phyloP scores from a whole-genome alignment of 2,888 invertebrate species.

The Heliconius hortense region DNA sequence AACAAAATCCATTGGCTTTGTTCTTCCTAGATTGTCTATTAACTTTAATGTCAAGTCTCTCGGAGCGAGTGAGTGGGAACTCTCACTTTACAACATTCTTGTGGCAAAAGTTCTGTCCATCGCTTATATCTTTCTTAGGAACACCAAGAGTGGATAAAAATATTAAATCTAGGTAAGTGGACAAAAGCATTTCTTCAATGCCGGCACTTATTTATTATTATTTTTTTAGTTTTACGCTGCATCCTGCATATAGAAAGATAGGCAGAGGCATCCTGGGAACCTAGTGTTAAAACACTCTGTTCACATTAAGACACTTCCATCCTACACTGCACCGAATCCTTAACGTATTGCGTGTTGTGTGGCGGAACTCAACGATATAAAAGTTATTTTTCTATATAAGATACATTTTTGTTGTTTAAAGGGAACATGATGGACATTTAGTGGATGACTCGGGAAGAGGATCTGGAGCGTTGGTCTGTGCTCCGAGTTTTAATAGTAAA shows the following conservation, averaged over 20 bases:
- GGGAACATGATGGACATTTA: constrained; percentile 76
- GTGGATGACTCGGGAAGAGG: constrained; percentile 84
- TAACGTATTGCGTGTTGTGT: no score
- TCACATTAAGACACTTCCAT: no score
- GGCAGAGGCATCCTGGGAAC: no score
- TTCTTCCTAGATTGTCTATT: constrained; percentile 93
- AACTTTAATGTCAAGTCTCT: constrained; percentile 91
- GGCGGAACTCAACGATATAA: no score
- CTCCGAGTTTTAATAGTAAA: constrained; percentile 89
- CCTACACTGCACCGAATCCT: no score
- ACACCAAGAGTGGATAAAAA: constrained; percentile 93
- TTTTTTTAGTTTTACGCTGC: no score
- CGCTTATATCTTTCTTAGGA: constrained; percentile 92
- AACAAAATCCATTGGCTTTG: constrained; percentile 85
- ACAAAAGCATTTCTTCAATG: neutral
- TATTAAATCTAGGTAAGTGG: constrained; percentile 84
- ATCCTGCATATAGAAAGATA: no score
- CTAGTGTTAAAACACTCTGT: no score
- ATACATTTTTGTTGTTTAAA: constrained; percentile 43
- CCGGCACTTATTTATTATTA: neutral
- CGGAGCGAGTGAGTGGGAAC: constrained; percentile 91
- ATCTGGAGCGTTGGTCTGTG: constrained; percentile 86
- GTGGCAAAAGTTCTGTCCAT: constrained; percentile 96
- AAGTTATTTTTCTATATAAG: constrained; percentile 28
- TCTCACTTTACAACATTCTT: constrained; percentile 93